Base-by-base conservation (phyloP, 2,113 vertebrate genomes). In the Bombycilla garrulus region DNA sequence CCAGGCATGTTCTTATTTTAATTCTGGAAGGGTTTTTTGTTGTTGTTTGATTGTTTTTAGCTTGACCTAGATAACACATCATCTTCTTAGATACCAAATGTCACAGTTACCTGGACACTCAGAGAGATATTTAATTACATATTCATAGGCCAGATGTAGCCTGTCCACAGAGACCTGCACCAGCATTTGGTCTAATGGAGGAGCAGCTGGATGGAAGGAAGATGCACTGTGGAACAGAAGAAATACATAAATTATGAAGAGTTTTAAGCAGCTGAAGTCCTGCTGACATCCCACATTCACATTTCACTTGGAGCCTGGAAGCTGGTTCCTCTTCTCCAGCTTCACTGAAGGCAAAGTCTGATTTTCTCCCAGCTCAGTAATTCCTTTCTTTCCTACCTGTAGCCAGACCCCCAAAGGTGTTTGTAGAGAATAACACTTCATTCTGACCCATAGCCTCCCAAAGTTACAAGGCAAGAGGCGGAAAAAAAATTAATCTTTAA, bases 71-170 rank as follows among this genome's bases (percentile, higher is more conserved):
- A 76, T 88, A 84, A 61, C 28, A n/a, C 47, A 40, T 82, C 47
- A 44, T 85, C 45, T 61, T 78, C 72, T 67, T 62, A 45, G 60
- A 31, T 36, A 25, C 62, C 11, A 1, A 91, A 95, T 69, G 85
- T 53, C 67, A 50, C 47, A 70, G 60, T 84, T 96, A 89, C 79
- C 70, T 90, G 81, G 77, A 70, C 85, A 58, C 72, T 92, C 82
- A 77, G 47, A 72, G 93, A 92, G 86, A 76, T 86, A 64, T n/a
- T 31, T 81, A 67, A 96, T 97, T 94, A 78, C 73, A 25, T 93
- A 96, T 97, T 97, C 78, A 97, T 94, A 22, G 1, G 21, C 91
- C 96, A 97, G 95, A 95, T 97, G 97, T 76, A 92, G 60, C 70
- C 47, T 61, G 76, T 93, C 96, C 90, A 58, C 89, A 95, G 91